Percentiles rank a stretch among this genome's conserved stretches.
These are phyloP conservation scores for Ennomos fuscantarius DNA, from an alignment of 2,888 invertebrate species.

Conservation along the genomic window DNA sequence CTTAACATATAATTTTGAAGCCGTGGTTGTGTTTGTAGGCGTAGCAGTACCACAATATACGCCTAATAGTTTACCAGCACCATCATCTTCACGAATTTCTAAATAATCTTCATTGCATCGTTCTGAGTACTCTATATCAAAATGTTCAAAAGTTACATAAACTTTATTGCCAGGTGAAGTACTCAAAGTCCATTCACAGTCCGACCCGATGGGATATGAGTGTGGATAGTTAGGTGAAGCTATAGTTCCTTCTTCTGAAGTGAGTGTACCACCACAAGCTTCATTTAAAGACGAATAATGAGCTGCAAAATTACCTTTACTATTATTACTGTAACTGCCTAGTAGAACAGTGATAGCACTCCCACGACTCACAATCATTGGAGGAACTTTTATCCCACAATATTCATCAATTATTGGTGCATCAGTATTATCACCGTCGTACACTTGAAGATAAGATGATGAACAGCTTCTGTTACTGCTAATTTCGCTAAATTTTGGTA, in stretches of 20 bases:
- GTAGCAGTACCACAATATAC: slow-evolving; percentile 89
- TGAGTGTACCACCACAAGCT: slow-evolving; percentile 94
- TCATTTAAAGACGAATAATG: slow-evolving; percentile 74
- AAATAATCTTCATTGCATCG: slow-evolving; percentile 94
- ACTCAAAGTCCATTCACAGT: slow-evolving; percentile 89
- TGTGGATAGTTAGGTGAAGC: slow-evolving; percentile 95
- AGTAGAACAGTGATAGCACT: slow-evolving; percentile 84
- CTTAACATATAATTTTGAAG: slow-evolving; percentile 88
- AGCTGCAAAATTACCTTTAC: slow-evolving; percentile 66
- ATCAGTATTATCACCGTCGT: slow-evolving; percentile 87
- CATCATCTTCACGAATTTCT: slow-evolving; percentile 90
- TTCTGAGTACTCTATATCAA: slow-evolving; percentile 89
- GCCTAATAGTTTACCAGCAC: slow-evolving; percentile 87
- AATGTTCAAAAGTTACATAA: slow-evolving; percentile 86
- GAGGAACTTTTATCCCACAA: slow-evolving; percentile 87
- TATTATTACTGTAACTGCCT: slow-evolving; percentile 59
- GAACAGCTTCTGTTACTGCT: slow-evolving; percentile 59
- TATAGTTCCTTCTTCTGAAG: slow-evolving; percentile 89
- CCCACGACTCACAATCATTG: slow-evolving; percentile 89
- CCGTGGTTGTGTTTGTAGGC: slow-evolving; percentile 86
- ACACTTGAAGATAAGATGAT: slow-evolving; percentile 80
- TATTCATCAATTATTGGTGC: slow-evolving; percentile 88
- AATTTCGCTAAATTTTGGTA: slow-evolving; percentile 52
- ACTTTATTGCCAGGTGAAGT: slow-evolving; percentile 88
- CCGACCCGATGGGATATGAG: slow-evolving; percentile 87